A percentile compares a stretch with the other conserved stretches of the same genome.
phyloP scores from a whole-genome alignment of 2,113 vertebrate genomes.

The Tupaia chinensis region DNA sequence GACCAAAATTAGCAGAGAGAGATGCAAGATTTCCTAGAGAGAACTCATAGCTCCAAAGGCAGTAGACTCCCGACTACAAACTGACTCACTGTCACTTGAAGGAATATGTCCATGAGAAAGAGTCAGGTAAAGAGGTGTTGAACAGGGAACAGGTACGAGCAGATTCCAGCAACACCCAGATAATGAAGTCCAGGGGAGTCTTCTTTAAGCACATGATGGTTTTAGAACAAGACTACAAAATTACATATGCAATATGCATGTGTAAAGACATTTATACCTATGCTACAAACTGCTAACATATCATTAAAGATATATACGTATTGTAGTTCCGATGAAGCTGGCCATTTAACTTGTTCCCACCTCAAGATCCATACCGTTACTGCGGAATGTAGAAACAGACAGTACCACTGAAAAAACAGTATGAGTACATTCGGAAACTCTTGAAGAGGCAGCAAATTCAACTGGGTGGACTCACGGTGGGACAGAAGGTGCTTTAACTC shows the following conservation, averaged over 20 bases:
- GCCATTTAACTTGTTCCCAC: background rate
- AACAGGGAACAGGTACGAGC: background rate
- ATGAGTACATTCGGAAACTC: background rate
- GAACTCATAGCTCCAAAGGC: background rate
- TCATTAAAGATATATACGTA: background rate
- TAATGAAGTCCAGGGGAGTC: background rate
- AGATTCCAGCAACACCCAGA: background rate
- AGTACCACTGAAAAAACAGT: slow-evolving; percentile 13
- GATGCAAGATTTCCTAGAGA: slow-evolving; percentile 1
- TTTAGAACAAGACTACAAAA: background rate
- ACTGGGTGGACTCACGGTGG: background rate
- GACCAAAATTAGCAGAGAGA: background rate
- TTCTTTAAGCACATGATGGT: background rate
- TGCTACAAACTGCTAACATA: background rate
- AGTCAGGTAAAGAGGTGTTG: background rate
- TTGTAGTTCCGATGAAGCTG: background rate
- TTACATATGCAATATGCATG: too few relatives aligned
- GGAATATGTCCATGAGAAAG: background rate
- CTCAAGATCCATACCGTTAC: background rate
- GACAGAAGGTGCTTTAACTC: background rate
- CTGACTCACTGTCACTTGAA: background rate
- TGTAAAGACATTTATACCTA: too few relatives aligned
- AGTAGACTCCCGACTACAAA: slow-evolving; percentile 8
- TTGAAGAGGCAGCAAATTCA: background rate
- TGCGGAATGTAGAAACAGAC: background rate